Evolutionary conservation across 2,888 invertebrate genomes (phyloP).

Genomic region (Nephrotoma flavescens): DNA sequence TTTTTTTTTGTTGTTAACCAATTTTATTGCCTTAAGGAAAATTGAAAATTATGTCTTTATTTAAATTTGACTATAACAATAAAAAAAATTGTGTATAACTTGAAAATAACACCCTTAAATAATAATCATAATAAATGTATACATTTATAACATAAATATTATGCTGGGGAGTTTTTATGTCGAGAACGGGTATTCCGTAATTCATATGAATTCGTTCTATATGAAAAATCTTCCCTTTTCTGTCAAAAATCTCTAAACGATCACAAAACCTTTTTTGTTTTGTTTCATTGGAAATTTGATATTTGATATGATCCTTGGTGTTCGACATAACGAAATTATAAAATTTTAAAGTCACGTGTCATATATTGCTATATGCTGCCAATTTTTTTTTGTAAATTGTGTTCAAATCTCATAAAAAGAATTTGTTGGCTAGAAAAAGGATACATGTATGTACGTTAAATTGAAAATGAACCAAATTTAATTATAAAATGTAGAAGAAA

Average conservation of each 20-base stretch:
- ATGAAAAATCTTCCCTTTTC: background rate
- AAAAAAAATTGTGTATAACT: background rate
- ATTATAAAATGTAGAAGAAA: background rate
- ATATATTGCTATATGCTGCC: background rate
- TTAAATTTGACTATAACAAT: slow-evolving; percentile 11
- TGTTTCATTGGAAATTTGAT: background rate
- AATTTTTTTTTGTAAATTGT: background rate
- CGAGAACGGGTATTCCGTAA: background rate
- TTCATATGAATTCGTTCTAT: background rate
- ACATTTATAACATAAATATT: background rate
- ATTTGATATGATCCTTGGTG: background rate
- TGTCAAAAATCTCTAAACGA: background rate
- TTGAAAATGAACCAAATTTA: background rate
- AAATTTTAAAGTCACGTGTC: background rate
- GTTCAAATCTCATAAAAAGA: background rate
- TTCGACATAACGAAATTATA: background rate
- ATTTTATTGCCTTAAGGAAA: slow-evolving; percentile 5
- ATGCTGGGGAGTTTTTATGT: background rate
- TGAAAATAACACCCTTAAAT: background rate
- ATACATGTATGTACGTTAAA: background rate
- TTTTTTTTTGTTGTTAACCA: background rate
- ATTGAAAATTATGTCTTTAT: slow-evolving; percentile 16
- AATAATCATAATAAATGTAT: background rate
- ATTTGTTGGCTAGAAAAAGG: background rate
- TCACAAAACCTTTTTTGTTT: background rate